A percentile compares a stretch with the other conserved stretches of the same genome.
These are phyloP conservation scores for Solen grandis DNA, from an alignment of 1,140 invertebrate genomes.

Conservation along the genomic window DNA sequence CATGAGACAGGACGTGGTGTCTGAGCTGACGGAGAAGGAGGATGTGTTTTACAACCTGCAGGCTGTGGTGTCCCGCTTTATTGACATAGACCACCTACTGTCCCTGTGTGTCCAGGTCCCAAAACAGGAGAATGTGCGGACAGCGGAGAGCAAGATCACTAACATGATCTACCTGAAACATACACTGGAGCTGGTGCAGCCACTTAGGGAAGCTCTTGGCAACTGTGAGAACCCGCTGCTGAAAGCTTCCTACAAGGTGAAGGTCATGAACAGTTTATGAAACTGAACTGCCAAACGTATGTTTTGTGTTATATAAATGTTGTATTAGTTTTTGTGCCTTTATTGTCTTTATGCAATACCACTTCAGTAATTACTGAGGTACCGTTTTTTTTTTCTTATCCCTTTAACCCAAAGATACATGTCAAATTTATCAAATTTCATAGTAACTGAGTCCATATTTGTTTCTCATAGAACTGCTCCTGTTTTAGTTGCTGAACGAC, in stretches of 20 bases:
- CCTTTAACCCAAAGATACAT: too few relatives aligned
- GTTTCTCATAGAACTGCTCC: too few relatives aligned
- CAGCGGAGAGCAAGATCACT: constrained; percentile 89
- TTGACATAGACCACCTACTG: constrained; percentile 85
- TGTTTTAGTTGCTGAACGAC: constrained; percentile 81
- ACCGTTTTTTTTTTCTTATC: too few relatives aligned
- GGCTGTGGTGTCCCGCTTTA: constrained; percentile 83
- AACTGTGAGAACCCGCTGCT: constrained; percentile 84
- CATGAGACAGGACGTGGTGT: constrained; percentile 86
- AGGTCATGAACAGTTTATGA: too few relatives aligned
- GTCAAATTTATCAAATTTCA: too few relatives aligned
- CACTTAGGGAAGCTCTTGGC: constrained; percentile 84
- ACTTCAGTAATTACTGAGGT: too few relatives aligned
- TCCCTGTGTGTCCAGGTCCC: constrained; percentile 84
- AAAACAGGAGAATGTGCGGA: constrained; percentile 84
- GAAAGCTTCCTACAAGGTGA: constrained; percentile 84
- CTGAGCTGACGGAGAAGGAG: constrained; percentile 86
- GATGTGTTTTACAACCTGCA: constrained; percentile 83
- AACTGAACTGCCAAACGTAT: too few relatives aligned
- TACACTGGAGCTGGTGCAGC: constrained; percentile 87
- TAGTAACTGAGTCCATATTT: too few relatives aligned
- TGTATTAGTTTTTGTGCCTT: too few relatives aligned
- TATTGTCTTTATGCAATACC: too few relatives aligned
- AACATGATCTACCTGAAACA: constrained; percentile 90
- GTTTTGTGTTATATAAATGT: too few relatives aligned